A percentile compares a stretch with the other conserved stretches of the same genome.
phyloP scores from a whole-genome alignment of 2,888 invertebrate genomes.

The Sipha maydis region DNA sequence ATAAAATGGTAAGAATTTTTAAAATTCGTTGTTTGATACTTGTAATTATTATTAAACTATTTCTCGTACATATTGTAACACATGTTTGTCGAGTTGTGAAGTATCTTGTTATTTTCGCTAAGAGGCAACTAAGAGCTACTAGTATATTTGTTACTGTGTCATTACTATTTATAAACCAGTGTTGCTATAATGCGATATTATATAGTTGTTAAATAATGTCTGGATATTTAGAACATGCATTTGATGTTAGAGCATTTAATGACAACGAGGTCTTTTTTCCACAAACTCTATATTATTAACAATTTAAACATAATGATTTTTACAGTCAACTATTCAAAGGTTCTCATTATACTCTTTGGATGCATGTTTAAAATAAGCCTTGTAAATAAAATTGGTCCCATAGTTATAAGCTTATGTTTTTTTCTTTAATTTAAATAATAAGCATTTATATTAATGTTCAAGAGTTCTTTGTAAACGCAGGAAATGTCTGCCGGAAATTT shows the following conservation, averaged over 20 bases:
- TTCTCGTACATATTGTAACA: neutral
- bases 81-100: constrained; percentile 20
- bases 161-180: constrained; percentile 49
- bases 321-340: neutral
- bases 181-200: constrained; percentile 26
- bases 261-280: neutral
- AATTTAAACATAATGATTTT: neutral
- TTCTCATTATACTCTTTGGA: neutral
- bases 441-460: neutral
- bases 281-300: neutral
- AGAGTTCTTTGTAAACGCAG: constrained; percentile 23
- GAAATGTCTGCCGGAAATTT: constrained; percentile 38
- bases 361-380: neutral
- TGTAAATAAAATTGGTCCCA: neutral
- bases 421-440: neutral
- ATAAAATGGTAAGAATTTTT: neutral
- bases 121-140: constrained; percentile 7
- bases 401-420: neutral
- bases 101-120: constrained; percentile 36
- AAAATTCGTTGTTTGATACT: neutral
- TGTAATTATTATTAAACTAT: constrained; percentile 1
- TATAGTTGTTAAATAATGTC: constrained; percentile 33
- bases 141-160: constrained; percentile 35
- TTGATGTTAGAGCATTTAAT: constrained; percentile 13
- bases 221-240: constrained; percentile 33